These are phyloP conservation scores for Conopomorpha cramerella DNA, from an alignment of 1,140 invertebrate genomes.

Conservation along the genomic window DNA sequence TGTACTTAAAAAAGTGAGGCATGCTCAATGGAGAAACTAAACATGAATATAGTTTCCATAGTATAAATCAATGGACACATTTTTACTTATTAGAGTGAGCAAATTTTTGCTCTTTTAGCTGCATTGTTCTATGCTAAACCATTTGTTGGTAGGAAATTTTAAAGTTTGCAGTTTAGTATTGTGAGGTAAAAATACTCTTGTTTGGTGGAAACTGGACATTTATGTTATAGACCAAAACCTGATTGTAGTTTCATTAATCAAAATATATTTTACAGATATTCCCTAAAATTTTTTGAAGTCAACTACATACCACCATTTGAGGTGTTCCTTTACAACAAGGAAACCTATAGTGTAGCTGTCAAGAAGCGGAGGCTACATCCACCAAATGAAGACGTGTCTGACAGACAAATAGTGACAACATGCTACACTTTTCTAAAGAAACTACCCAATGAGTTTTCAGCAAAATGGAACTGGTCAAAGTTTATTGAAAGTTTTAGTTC, in stretches of 20 bases:
- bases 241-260: conserved; percentile 9
- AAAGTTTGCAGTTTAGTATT: not conserved
- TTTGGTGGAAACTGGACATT: not conserved
- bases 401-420: conserved; percentile 33
- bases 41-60: too few relatives aligned
- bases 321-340: conserved; percentile 36
- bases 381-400: conserved; percentile 32
- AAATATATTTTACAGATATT: conserved; percentile 30
- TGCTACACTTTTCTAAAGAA: conserved; percentile 31
- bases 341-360: conserved; percentile 43
- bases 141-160: not conserved
- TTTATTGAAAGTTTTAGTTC: conserved; percentile 34
- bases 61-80: too few relatives aligned
- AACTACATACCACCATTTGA: conserved; percentile 40
- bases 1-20: too few relatives aligned
- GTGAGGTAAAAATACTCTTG: too few relatives aligned
- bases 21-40: too few relatives aligned
- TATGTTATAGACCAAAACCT: conserved; percentile 2
- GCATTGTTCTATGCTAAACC: not conserved
- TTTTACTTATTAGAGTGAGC: too few relatives aligned
- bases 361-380: conserved; percentile 39
- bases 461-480: conserved; percentile 49
- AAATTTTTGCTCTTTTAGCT: too few relatives aligned
- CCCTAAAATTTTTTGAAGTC: conserved; percentile 47
- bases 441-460: conserved; percentile 37